Percentiles rank a stretch among this genome's conserved stretches.
phyloP scores from a whole-genome alignment of 2,113 vertebrate genomes.

The Morone saxatilis region DNA sequence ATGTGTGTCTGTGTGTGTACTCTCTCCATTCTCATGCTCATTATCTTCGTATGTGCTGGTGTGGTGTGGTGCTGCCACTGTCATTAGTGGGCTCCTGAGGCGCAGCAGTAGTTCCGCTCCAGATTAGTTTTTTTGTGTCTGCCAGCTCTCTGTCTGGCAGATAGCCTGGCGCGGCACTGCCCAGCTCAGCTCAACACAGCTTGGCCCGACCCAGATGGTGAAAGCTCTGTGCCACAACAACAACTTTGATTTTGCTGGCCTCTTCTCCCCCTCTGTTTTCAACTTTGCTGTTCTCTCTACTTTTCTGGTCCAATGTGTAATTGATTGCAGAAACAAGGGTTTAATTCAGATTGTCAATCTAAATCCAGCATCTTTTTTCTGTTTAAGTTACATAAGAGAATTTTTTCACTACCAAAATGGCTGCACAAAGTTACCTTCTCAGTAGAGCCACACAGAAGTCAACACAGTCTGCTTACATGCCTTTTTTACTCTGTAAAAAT shows the following conservation, averaged over 20 bases:
- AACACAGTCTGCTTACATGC: too few species aligned
- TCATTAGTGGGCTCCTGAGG: conserved; percentile 84
- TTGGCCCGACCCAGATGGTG: conserved; percentile 81
- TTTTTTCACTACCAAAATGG: conserved; percentile 12
- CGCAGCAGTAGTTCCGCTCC: conserved; percentile 82
- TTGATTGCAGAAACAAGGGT: conserved; percentile 57
- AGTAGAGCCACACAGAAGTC: not conserved
- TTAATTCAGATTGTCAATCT: conserved; percentile 57
- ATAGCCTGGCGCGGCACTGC: conserved; percentile 76
- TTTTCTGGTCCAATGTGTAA: conserved; percentile 52
- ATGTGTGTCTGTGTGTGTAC: conserved; percentile 64
- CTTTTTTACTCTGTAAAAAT: not conserved
- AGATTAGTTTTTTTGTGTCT: conserved; percentile 80
- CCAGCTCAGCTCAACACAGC: conserved; percentile 76
- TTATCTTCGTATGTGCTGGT: conserved; percentile 78
- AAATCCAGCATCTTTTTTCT: conserved; percentile 27
- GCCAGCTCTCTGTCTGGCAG: conserved; percentile 84
- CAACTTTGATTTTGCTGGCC: conserved; percentile 75
- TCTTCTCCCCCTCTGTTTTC: conserved; percentile 51
- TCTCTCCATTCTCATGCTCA: conserved; percentile 71
- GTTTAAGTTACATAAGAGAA: conserved; percentile 17
- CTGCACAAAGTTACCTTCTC: conserved; percentile 14
- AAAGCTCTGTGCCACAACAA: conserved; percentile 77
- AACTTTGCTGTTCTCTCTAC: conserved; percentile 43
- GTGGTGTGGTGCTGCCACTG: conserved; percentile 70